Evolutionary conservation across 1,140 invertebrate species (phyloP).

Genomic region (Tetramorium alpestre): DNA sequence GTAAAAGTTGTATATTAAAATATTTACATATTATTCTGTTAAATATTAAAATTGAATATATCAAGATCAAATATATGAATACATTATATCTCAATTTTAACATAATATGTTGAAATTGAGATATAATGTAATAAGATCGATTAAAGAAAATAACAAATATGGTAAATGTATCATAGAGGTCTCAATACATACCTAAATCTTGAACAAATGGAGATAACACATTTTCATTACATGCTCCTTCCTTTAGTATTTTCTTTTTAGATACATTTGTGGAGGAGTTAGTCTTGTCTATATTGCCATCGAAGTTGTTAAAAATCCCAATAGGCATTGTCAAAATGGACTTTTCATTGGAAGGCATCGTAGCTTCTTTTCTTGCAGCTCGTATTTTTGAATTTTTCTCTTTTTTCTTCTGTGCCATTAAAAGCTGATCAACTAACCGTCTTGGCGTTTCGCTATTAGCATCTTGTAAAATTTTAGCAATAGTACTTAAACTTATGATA

Average conservation of each 20-base stretch:
- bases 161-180: neutral
- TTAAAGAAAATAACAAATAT: constrained; percentile 1
- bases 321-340: constrained; percentile 70
- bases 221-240: constrained; percentile 1
- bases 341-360: constrained; percentile 54
- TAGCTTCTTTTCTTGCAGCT: constrained; percentile 57
- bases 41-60: neutral
- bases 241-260: constrained; percentile 36
- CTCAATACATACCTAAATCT: constrained; percentile 7
- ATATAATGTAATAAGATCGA: neutral
- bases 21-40: neutral
- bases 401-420: constrained; percentile 80
- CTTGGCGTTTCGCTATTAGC: constrained; percentile 77
- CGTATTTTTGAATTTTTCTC: constrained; percentile 46
- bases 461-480: constrained; percentile 78
- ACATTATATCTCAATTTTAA: no score
- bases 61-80: neutral
- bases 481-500: constrained; percentile 81
- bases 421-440: constrained; percentile 80
- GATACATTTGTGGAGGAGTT: neutral
- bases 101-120: neutral
- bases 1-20: neutral
- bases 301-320: constrained; percentile 47
- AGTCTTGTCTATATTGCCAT: constrained; percentile 33
- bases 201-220: neutral